These are phyloP conservation scores for Elanoides forficatus DNA, from an alignment of 2,113 vertebrate genomes.

Conservation along the genomic window DNA sequence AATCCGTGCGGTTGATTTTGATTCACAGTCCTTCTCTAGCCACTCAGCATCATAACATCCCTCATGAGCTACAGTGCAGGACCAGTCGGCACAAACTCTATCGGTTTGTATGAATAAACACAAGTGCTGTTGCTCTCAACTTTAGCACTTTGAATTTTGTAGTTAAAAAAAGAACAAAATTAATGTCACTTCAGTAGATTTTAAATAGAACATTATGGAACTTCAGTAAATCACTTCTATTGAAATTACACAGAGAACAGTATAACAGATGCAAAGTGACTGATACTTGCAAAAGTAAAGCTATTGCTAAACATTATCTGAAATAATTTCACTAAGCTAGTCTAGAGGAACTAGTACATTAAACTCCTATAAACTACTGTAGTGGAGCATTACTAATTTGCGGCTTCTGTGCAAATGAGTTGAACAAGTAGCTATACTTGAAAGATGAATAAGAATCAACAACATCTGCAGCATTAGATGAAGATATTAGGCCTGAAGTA, in stretches of 20 bases:
- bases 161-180: background rate
- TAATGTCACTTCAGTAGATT: conserved; percentile 13
- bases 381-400: conserved; percentile 52
- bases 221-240: background rate
- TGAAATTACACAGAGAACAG: background rate
- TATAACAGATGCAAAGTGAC: conserved; percentile 1
- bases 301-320: conserved; percentile 4
- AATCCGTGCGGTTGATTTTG: background rate
- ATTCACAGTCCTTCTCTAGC: background rate
- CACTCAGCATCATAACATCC: background rate
- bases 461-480: conserved; percentile 21
- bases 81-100: background rate
- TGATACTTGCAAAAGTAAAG: conserved; percentile 29
- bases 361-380: conserved; percentile 42
- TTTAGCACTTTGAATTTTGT: background rate
- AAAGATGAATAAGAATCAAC: conserved; percentile 43
- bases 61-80: background rate
- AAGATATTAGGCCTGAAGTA: conserved; percentile 20
- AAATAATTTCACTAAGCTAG: background rate
- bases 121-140: background rate
- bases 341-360: conserved; percentile 35
- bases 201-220: background rate
- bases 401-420: conserved; percentile 34
- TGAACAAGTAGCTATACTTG: conserved; percentile 13
- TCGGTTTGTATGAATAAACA: background rate